Evolutionary conservation across 2,113 vertebrate genomes (phyloP), one percentile per base, ranked within the genome.

Genomic region (Ondatra zibethicus): DNA sequence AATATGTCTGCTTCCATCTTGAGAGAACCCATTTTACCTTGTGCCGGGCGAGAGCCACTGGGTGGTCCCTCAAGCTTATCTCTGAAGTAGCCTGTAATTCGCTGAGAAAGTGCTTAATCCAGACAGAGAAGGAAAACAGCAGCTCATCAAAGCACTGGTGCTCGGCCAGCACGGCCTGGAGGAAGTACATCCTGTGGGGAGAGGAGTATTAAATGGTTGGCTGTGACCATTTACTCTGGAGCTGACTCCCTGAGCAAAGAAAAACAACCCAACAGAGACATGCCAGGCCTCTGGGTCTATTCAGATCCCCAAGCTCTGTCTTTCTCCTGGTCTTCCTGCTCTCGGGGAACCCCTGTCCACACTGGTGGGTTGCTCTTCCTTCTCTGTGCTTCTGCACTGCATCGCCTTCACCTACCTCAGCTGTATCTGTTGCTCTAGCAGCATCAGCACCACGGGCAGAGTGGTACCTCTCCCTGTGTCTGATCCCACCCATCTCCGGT

Each of bases 71-170:
- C 61, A 99, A 96, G 94, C 98, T 99, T 94, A 99, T 99, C 97
- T 99, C 99, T 82, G 99, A 99, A 84, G 99, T 99, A 31, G 94
- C 97, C 94, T 99, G 99, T 75, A 99, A 97, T 92, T 98, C 98
- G 94, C 98, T 98, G 80, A 99, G 99, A 93, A 99, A 99, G 94
- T 98, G 98, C 96, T 99, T 99, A 96, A 99, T 99, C 99, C 99
- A 99, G 70, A 99, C 98, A 50, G 99, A 99, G 97, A 99, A 98
- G 58, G 98, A 97, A 78, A 99, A 98, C 39, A 99, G 98, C 39
- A 98, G 95, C 92, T 99, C 98, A 97, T 99, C 99, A 98, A 99
- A 99, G 87, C 99, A 98, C 93, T 98, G 98, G 55, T 99, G 98
- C 87, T 99, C 98, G 21, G 97, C 93, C 89, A 99, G 97, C 66